Percentiles rank a stretch among this genome's conserved stretches.
Conservation (phyloP, 2,888 invertebrate genomes). For the Tetrapedia diversipes region DNA sequence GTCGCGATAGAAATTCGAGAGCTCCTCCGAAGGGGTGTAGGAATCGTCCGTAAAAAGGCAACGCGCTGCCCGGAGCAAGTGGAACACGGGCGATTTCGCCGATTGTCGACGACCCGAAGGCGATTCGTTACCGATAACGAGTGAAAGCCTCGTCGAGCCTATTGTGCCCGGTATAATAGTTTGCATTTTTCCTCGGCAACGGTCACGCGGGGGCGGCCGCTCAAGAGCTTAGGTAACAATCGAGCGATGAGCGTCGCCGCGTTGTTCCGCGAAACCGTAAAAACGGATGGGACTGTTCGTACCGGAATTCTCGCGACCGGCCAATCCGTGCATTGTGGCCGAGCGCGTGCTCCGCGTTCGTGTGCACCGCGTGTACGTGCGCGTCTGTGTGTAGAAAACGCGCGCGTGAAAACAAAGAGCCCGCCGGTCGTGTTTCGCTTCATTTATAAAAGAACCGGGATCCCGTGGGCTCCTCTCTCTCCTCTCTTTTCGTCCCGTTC, state of each 20-base stretch:
- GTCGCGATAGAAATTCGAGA: conserved; percentile 56
- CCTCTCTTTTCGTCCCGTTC: background rate
- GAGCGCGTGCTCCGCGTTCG: conserved; percentile 8
- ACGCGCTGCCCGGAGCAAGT: conserved; percentile 13
- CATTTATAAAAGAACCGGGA: background rate
- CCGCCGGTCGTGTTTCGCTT: background rate
- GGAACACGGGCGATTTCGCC: conserved; percentile 58
- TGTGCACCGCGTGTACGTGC: no score
- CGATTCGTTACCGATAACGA: conserved; percentile 70
- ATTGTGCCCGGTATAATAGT: conserved; percentile 67
- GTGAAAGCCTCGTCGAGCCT: conserved; percentile 63
- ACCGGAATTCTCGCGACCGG: conserved; percentile 22
- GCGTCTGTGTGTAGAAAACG: no score
- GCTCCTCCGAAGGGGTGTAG: conserved; percentile 45
- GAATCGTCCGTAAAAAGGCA: conserved; percentile 41
- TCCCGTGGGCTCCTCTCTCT: no score
- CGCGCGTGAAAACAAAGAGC: conserved; percentile 14
- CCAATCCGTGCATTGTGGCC: conserved; percentile 22
- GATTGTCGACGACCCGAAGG: conserved; percentile 57
- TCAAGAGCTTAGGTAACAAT: conserved; percentile 41
- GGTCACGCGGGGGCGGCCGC: no score
- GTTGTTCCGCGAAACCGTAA: conserved; percentile 35
- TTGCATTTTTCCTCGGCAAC: conserved; percentile 43
- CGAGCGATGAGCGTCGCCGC: conserved; percentile 46
- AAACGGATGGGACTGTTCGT: conserved; percentile 37